These are phyloP conservation scores for Labroides dimidiatus DNA, from an alignment of 2,797 vertebrate species.

Conservation along the genomic window DNA sequence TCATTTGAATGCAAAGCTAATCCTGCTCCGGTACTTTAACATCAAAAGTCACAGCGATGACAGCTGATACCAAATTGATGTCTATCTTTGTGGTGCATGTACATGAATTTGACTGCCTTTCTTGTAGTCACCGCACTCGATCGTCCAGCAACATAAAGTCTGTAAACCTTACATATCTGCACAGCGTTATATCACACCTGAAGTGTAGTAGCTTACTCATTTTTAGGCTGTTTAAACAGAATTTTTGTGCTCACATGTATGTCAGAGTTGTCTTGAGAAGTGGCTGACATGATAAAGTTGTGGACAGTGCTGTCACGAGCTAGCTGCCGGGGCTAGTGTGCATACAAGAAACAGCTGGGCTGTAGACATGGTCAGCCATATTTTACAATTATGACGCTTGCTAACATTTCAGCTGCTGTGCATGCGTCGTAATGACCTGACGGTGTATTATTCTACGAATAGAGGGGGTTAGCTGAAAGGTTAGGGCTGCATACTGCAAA, in stretches of 20 bases:
- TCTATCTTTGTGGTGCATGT: neutral
- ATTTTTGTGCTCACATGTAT: neutral
- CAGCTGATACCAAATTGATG: neutral
- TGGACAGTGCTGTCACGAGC: conserved; percentile 20
- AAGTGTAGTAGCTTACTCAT: neutral
- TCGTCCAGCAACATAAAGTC: conserved; percentile 2
- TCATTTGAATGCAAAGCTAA: conserved; percentile 41
- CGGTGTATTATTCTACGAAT: neutral
- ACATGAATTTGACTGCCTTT: neutral
- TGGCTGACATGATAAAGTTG: neutral
- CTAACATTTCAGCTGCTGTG: conserved; percentile 5
- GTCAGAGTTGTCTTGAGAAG: neutral
- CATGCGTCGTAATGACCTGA: neutral
- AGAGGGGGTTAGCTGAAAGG: neutral
- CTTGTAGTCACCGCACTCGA: conserved; percentile 29
- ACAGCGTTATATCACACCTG: neutral
- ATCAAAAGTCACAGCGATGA: neutral
- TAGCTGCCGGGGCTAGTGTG: conserved; percentile 50
- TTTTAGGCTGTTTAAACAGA: too few relatives aligned
- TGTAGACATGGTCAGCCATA: conserved; percentile 66
- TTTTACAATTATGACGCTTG: conserved; percentile 50
- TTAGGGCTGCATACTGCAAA: conserved; percentile 19
- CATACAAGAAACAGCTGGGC: conserved; percentile 60
- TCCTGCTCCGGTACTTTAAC: conserved; percentile 3
- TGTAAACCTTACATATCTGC: neutral